Base-by-base conservation (phyloP, 2,797 vertebrate species). In the Scleropages formosus region DNA sequence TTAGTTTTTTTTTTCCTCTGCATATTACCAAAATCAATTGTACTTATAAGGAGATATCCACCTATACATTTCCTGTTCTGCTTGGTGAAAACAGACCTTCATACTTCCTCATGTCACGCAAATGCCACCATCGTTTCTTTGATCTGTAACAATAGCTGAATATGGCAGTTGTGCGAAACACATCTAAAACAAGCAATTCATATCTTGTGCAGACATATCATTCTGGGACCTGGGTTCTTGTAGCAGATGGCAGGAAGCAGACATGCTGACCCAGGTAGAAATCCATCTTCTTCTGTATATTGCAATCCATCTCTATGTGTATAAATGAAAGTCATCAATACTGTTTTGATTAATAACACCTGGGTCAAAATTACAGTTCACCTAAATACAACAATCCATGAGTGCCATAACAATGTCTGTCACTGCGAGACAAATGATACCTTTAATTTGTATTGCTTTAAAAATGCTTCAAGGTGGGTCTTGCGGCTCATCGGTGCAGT, bases 281-380 rank as follows among this genome's bases (percentile, higher is more conserved):
- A 15, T 53, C 62, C n/a, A n/a, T 68, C 31, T 59, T 18, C 27
- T 59, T 39, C 53, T 58, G 51, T 75, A 16, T 27, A 58, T 56
- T 12, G 65, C 64, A 67, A 46, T 66, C 64, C 22, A 26, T 70
- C 68, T 70, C 68, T 58, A 70, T 70, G 46, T 31, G 49, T 56
- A 31, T 20, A 70, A 9, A 18, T 46, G 59, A 60, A 27, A 71
- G 46, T 18, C 66, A 51, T 71, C 60, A 71, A 69, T 71, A 71
- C 18, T 46, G 58, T 69, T 75, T 69, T 59, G 44, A 60, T 75
- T 68, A 76, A 68, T 75, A 68, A 70, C 67, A 20, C 47, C 61
- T 61, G 67, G 75, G 75, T 71, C 75, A 70, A 44, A 18, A 20
- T 69, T 24, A 76, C 63, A 49, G 75, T 70, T 51, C 58, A 60